These are phyloP conservation scores for Podocnemis expansa DNA, from an alignment of 2,113 vertebrate genomes.

Conservation along the genomic window DNA sequence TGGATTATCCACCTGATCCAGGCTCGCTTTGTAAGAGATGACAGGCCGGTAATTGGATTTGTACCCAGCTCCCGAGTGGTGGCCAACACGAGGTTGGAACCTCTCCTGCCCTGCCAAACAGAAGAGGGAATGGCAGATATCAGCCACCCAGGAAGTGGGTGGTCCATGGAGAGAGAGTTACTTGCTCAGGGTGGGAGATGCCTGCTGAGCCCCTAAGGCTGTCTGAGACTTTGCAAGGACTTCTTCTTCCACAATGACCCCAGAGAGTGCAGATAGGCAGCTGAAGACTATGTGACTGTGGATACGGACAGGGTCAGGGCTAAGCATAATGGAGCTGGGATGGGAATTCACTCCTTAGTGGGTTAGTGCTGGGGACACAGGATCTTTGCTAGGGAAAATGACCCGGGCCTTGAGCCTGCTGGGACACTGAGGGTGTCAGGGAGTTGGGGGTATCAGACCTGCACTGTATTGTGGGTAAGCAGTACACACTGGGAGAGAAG, in stretches of 20 bases:
- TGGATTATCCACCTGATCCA: constrained; percentile 40
- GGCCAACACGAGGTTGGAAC: constrained; percentile 47
- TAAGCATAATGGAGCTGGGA: too few species aligned
- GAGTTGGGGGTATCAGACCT: neutral
- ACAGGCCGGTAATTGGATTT: constrained; percentile 52
- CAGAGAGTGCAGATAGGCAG: neutral
- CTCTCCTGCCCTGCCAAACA: constrained; percentile 44
- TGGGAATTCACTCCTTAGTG: neutral
- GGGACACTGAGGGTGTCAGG: neutral
- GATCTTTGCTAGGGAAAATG: neutral
- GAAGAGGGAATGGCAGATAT: neutral
- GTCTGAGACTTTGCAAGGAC: neutral
- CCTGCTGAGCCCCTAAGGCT: neutral
- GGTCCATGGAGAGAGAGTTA: neutral
- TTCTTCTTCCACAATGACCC: neutral
- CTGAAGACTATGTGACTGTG: too few species aligned
- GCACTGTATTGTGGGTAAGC: neutral
- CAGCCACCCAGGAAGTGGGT: neutral
- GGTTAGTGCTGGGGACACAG: neutral
- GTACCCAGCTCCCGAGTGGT: constrained; percentile 67
- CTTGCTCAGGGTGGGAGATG: neutral
- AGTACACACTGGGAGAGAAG: neutral
- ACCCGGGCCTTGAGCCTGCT: neutral
- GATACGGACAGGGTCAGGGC: neutral
- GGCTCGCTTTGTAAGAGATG: constrained; percentile 39